These are phyloP conservation scores for Anneissia japonica DNA, from an alignment of 35 echinoderm and acorn worm species.

Conservation along the genomic window DNA sequence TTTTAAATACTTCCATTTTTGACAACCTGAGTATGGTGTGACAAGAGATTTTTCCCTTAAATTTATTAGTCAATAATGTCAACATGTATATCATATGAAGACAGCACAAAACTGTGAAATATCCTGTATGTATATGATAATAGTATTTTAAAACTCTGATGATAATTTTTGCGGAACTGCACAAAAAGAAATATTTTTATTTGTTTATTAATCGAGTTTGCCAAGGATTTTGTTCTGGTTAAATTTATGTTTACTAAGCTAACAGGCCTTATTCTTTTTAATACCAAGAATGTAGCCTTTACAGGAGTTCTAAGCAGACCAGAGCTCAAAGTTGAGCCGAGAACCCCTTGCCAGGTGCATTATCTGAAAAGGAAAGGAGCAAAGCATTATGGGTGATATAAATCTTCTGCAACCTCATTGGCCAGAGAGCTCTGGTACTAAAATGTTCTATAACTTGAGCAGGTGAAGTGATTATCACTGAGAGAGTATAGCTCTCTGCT, in stretches of 20 bases:
- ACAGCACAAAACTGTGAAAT: no score
- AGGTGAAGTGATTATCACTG: not conserved
- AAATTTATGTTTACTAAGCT: not conserved
- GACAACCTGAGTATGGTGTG: not conserved
- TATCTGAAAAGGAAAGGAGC: slow-evolving; percentile 23
- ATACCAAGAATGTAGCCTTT: not conserved
- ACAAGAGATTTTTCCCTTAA: not conserved
- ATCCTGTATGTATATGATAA: no score
- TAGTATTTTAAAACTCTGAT: no score
- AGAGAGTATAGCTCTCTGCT: not conserved
- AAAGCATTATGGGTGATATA: slow-evolving; percentile 50
- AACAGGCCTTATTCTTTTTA: not conserved
- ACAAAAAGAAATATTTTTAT: not conserved
- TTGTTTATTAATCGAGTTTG: not conserved
- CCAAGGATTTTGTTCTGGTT: not conserved
- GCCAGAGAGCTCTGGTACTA: not conserved
- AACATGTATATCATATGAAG: no score
- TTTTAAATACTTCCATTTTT: not conserved
- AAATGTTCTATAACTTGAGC: not conserved
- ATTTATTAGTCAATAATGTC: no score
- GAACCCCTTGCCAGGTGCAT: slow-evolving; percentile 42
- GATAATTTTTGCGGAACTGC: not conserved
- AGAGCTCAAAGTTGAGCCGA: slow-evolving; percentile 1
- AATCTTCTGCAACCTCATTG: not conserved
- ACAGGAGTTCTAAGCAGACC: slow-evolving; percentile 9